These are phyloP conservation scores for Hirtodrosophila trivittata DNA, from an alignment of 2,888 invertebrate species.

Conservation along the genomic window DNA sequence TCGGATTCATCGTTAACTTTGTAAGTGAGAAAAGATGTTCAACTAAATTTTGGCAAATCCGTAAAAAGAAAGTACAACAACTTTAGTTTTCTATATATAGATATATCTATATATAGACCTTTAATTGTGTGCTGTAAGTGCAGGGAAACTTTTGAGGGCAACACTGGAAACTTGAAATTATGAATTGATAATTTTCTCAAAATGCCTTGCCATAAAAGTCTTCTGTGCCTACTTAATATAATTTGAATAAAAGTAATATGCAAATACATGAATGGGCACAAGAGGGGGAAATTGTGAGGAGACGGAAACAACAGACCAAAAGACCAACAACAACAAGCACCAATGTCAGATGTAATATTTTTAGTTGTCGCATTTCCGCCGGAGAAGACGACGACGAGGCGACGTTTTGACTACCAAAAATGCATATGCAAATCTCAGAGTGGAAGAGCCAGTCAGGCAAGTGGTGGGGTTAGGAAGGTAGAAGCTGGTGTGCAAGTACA, in stretches of 20 bases:
- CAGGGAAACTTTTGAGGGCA: slow-evolving; percentile 5
- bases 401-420: slow-evolving; percentile 65
- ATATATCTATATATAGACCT: too few relatives aligned
- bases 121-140: too few relatives aligned
- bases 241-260: slow-evolving; percentile 69
- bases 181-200: slow-evolving; percentile 49
- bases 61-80: too few relatives aligned
- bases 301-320: slow-evolving; percentile 36
- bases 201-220: slow-evolving; percentile 46
- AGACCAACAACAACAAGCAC: slow-evolving; percentile 1
- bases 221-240: slow-evolving; percentile 65
- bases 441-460: neutral
- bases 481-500: slow-evolving; percentile 17
- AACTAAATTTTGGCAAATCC: too few relatives aligned
- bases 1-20: too few relatives aligned
- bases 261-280: slow-evolving; percentile 63
- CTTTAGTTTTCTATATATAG: too few relatives aligned
- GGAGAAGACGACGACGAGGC: slow-evolving; percentile 15
- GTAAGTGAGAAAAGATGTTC: too few relatives aligned
- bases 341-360: slow-evolving; percentile 61
- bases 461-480: neutral
- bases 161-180: slow-evolving; percentile 34
- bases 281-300: slow-evolving; percentile 11
- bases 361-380: slow-evolving; percentile 74
- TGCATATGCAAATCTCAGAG: slow-evolving; percentile 62